Conservation (phyloP, 2,888 invertebrate genomes). For the Leucophenga montana region DNA sequence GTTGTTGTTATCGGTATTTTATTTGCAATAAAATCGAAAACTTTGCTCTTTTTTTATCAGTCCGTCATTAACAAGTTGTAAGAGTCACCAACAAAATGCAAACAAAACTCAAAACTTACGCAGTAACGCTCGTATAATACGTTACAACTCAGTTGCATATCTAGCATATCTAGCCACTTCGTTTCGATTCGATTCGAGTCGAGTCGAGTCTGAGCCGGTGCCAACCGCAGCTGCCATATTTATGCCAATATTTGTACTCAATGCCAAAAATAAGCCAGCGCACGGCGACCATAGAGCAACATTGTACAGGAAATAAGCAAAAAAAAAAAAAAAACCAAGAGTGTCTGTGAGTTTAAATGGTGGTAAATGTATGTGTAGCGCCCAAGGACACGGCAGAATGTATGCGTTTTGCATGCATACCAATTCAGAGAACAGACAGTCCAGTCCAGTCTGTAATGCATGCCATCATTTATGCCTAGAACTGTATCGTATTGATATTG, state of each 20-base stretch:
- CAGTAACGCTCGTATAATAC: not conserved
- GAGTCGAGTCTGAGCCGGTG: constrained; percentile 16
- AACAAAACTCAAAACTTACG: too few species aligned
- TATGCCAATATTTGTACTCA: constrained; percentile 66
- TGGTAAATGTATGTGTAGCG: not conserved
- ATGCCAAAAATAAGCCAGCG: constrained; percentile 61
- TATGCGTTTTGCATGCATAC: not conserved
- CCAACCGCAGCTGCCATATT: constrained; percentile 59
- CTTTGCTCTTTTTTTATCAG: too few species aligned
- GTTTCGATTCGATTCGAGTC: not conserved
- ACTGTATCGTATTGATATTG: constrained; percentile 4
- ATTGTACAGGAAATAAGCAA: constrained; percentile 31
- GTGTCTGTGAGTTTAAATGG: not conserved
- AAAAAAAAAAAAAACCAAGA: constrained; percentile 19
- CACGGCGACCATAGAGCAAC: constrained; percentile 21
- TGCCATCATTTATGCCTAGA: not conserved
- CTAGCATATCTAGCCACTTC: too few species aligned
- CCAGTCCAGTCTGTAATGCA: too few species aligned
- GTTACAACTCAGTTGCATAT: too few species aligned
- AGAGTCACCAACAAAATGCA: too few species aligned
- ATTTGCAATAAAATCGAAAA: too few species aligned
- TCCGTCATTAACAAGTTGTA: too few species aligned
- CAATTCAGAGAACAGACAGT: not conserved
- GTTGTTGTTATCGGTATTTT: too few species aligned
- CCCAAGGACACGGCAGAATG: not conserved